Evolutionary conservation across 2,797 vertebrate genomes (phyloP).

Genomic region (Delichon dasypus): DNA sequence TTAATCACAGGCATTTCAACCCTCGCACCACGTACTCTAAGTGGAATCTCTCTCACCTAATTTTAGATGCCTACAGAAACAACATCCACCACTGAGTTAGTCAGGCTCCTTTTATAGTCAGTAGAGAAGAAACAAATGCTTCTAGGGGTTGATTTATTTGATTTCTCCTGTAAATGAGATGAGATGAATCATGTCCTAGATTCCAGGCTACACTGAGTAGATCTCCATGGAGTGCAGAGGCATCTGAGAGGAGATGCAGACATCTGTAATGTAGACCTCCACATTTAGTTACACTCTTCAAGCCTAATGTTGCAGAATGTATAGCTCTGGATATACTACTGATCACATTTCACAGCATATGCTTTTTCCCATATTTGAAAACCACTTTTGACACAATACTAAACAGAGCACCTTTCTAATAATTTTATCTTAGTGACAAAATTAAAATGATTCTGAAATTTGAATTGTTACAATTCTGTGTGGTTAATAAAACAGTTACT

Average conservation of each 20-base stretch:
- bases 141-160: constrained; percentile 33
- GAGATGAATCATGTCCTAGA: constrained; percentile 36
- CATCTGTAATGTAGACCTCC: not conserved
- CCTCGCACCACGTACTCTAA: not conserved
- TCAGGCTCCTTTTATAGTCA: constrained; percentile 66
- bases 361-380: not conserved
- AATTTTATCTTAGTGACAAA: not conserved
- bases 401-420: not conserved
- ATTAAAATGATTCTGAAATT: not conserved
- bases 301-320: not conserved
- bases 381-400: not conserved
- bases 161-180: not conserved
- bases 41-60: constrained; percentile 57
- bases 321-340: not conserved
- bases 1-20: constrained; percentile 32
- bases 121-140: constrained; percentile 7
- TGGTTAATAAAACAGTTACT: not conserved
- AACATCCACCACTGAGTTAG: constrained; percentile 15
- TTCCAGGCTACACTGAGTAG: not conserved
- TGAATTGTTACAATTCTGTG: not conserved
- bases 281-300: not conserved
- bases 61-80: constrained; percentile 62
- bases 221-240: not conserved
- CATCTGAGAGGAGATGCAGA: not conserved
- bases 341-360: not conserved